Evolutionary conservation across 1,140 invertebrate genomes (phyloP).

Genomic region (Mercenaria mercenaria): DNA sequence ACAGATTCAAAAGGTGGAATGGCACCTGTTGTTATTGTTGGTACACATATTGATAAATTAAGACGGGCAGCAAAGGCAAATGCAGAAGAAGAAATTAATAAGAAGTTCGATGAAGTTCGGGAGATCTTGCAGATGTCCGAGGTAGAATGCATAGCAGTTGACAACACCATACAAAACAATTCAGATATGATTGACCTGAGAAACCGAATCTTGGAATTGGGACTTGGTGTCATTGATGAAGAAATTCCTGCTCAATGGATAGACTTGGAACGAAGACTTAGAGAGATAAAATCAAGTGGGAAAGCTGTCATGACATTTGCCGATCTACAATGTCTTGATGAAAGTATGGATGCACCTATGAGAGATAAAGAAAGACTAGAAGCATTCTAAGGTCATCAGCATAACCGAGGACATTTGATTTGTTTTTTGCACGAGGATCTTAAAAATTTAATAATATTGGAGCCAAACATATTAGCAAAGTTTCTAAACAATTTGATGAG

Average conservation of each 20-base stretch:
- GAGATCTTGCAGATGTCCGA: background rate
- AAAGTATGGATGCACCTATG: slow-evolving; percentile 16
- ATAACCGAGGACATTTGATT: slow-evolving; percentile 7
- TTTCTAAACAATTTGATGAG: slow-evolving; percentile 26
- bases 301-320: slow-evolving; percentile 4
- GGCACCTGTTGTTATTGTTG: slow-evolving; percentile 33
- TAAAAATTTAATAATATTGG: slow-evolving; percentile 4
- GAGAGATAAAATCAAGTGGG: background rate
- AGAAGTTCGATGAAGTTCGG: background rate
- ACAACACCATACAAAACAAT: background rate
- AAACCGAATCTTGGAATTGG: slow-evolving; percentile 26
- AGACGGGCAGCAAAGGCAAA: background rate
- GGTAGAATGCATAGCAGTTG: slow-evolving; percentile 25
- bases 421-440: background rate
- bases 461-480: background rate
- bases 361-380: slow-evolving; percentile 1
- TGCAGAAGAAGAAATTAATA: background rate
- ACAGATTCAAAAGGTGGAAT: slow-evolving; percentile 22
- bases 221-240: slow-evolving; percentile 28
- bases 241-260: slow-evolving; percentile 44
- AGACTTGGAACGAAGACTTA: background rate
- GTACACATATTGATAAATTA: slow-evolving; percentile 28
- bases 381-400: slow-evolving; percentile 27
- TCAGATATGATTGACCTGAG: background rate
- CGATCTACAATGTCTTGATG: background rate